Evolutionary conservation across 2,888 invertebrate genomes (phyloP).

Genomic region (Cryptocephalus primarius): DNA sequence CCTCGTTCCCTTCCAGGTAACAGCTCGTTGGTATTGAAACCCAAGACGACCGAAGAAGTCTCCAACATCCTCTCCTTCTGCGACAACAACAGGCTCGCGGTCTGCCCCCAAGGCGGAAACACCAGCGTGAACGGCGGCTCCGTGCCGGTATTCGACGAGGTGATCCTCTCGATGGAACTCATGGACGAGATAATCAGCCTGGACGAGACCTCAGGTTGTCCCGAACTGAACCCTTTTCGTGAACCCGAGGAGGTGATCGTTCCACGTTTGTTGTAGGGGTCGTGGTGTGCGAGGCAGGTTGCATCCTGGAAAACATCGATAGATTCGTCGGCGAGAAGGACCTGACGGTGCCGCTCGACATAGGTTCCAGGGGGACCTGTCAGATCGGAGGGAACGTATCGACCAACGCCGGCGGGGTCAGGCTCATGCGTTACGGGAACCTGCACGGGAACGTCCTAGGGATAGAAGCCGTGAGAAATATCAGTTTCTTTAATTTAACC

Average conservation of each 20-base stretch:
- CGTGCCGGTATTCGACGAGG: constrained; percentile 93
- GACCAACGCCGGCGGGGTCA: constrained; percentile 93
- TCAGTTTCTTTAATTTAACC: background rate
- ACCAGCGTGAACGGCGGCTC: constrained; percentile 91
- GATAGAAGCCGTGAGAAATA: constrained; percentile 67
- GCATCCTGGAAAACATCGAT: constrained; percentile 77
- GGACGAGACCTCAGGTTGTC: constrained; percentile 68
- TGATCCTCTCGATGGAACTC: constrained; percentile 70
- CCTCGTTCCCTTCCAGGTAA: constrained; percentile 45
- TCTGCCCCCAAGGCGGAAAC: constrained; percentile 91
- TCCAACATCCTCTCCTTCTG: constrained; percentile 78
- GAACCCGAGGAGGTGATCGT: background rate
- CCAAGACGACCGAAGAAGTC: constrained; percentile 76
- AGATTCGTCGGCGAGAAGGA: constrained; percentile 55
- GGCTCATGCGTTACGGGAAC: constrained; percentile 86
- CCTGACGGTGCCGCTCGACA: constrained; percentile 84
- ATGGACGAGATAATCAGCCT: constrained; percentile 77
- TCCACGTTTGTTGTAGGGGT: constrained; percentile 43
- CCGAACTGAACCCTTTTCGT: background rate
- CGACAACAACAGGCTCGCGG: constrained; percentile 67
- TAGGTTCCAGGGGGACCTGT: constrained; percentile 92
- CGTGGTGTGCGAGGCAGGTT: constrained; percentile 78
- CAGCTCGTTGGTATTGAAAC: constrained; percentile 74
- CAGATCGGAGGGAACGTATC: constrained; percentile 92
- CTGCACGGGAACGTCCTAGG: constrained; percentile 85